Evolutionary conservation across 2,888 invertebrate genomes (phyloP), one percentile per base, ranked within the genome.

Genomic region (Cosmopolites sordidus): DNA sequence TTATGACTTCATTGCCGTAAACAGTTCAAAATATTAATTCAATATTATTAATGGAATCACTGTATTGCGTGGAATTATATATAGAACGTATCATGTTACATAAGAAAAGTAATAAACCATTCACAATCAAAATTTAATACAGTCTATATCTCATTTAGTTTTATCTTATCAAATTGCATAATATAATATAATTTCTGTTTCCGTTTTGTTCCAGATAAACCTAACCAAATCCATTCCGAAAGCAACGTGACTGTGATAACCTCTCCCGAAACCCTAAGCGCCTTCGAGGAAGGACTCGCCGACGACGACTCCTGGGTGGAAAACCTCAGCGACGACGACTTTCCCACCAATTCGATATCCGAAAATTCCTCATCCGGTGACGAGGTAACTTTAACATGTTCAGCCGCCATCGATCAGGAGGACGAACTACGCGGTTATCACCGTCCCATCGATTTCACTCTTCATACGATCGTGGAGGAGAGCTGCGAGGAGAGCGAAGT

Each of bases 301-400:
- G 92, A 92, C 69, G 91, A 92, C 73, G 92, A 92, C 71, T 91
- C 91, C 57, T 92, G 92, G 92, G 91, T 92, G 59, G 92, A 92
- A 74, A 91, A 92, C 72, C 79, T 89, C 58, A 89, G 89, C 65
- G 62, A 61, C 14, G 63, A 63, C 39, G 63, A 64, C 43, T 78
- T 77, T 42, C 80, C 76, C 58, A 81, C 80, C n/a, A 64, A 63
- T 29, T 82, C 83, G 33, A 80, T 80, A 56, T 85, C 82, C 52
- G 79, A 75, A 47, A 80, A 74, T 11, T 84, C 84, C 61, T 84
- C 86, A 60, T 84, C 85, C 9, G 83, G 81, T 50, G 86, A 86
- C 63, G 86, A 86, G 68, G 81, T 82, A 33, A 77, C 79, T 9
- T 65, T 77, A 48, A 70, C 76, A 12, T 73, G 77, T 57, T 79